Evolutionary conservation across 1,140 invertebrate species (phyloP).

Genomic region (Formica exsecta): DNA sequence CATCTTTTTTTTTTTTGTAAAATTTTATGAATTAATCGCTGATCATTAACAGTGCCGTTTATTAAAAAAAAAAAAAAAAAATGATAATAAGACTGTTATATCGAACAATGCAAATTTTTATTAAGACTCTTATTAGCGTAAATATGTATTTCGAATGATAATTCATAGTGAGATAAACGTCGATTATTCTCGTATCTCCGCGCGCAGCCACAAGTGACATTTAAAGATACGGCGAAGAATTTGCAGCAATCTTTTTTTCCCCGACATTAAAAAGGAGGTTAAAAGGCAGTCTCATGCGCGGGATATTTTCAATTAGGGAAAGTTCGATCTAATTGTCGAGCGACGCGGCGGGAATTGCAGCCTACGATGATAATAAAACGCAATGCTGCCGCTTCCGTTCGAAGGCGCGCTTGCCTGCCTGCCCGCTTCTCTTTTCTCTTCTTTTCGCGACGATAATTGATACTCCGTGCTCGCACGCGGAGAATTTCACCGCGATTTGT

Average conservation of each 20-base stretch:
- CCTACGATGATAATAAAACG: conserved; percentile 34
- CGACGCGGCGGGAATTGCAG: background rate
- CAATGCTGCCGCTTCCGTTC: conserved; percentile 24
- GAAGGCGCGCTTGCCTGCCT: background rate
- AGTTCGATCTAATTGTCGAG: conserved; percentile 62
- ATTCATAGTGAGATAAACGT: conserved; percentile 1
- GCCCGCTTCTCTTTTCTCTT: background rate
- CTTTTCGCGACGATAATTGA: conserved; percentile 59
- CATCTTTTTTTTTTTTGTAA: background rate
- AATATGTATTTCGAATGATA: background rate
- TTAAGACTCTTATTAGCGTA: conserved; percentile 25
- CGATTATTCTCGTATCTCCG: background rate
- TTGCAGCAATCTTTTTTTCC: background rate
- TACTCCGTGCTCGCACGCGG: conserved; percentile 51
- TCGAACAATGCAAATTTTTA: background rate
- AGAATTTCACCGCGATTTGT: conserved; percentile 52
- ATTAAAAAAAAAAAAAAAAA: background rate
- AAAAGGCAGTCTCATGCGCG: conserved; percentile 45
- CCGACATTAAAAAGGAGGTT: conserved; percentile 60
- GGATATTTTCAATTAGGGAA: conserved; percentile 73
- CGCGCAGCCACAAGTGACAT: too few relatives aligned
- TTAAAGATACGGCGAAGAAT: background rate
- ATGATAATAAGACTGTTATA: background rate
- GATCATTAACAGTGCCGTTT: background rate
- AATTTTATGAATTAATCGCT: conserved; percentile 13